Percentiles rank a stretch among this genome's conserved stretches.
phyloP scores from a whole-genome alignment of 2,797 vertebrate species.

The Tolypeutes matacus region DNA sequence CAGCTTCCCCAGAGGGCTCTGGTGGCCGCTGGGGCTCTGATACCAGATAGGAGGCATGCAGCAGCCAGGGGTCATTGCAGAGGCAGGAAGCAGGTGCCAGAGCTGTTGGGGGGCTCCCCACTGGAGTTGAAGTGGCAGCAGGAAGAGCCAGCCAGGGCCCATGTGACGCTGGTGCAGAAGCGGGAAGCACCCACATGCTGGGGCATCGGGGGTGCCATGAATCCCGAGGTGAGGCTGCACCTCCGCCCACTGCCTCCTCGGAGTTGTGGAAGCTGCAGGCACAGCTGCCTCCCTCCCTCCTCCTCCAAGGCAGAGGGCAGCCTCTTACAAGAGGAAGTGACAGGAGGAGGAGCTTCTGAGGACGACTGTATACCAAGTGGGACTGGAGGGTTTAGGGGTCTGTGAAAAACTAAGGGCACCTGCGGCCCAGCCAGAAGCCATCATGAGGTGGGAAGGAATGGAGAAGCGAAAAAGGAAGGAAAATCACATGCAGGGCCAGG shows the following conservation, averaged over 20 bases:
- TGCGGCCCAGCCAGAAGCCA: not conserved
- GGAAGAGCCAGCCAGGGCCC: not conserved
- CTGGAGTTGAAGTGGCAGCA: not conserved
- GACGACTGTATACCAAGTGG: not conserved
- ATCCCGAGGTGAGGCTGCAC: not conserved
- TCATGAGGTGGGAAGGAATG: not conserved
- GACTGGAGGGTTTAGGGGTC: not conserved
- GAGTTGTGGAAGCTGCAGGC: conserved; percentile 26
- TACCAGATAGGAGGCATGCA: not conserved
- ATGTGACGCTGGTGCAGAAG: not conserved
- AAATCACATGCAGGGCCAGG: not conserved
- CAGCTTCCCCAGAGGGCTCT: not conserved
- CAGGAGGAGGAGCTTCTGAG: not conserved
- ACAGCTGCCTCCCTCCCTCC: not conserved
- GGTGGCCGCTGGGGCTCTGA: not conserved
- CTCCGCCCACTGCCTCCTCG: not conserved
- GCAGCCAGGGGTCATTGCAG: conserved; percentile 17
- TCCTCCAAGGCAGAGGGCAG: not conserved
- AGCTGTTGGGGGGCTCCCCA: not conserved
- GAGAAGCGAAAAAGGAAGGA: not conserved
- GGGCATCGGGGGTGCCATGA: not conserved
- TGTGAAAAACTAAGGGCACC: not conserved
- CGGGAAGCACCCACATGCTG: not conserved
- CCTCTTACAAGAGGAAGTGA: not conserved
- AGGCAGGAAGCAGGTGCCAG: conserved; percentile 42